These are phyloP conservation scores for Aythya baeri DNA, from an alignment of 2,113 vertebrate genomes.

Conservation along the genomic window DNA sequence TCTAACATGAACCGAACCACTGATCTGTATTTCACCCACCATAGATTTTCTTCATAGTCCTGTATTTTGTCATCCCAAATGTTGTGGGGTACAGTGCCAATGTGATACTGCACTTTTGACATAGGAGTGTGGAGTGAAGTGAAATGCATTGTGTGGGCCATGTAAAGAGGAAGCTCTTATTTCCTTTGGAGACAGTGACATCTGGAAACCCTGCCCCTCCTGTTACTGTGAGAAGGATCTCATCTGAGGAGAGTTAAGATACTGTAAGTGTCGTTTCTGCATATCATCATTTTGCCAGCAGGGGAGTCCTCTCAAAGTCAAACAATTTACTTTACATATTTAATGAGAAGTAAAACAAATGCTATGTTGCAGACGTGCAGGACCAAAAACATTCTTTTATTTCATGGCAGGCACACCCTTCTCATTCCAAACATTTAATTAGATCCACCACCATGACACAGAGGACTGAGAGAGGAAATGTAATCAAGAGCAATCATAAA, in stretches of 20 bases:
- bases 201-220: slow-evolving; percentile 6
- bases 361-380: not conserved
- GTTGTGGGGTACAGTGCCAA: not conserved
- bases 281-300: not conserved
- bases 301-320: not conserved
- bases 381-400: not conserved
- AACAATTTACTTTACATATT: not conserved
- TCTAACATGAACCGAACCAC: not conserved
- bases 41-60: slow-evolving; percentile 2
- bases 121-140: not conserved
- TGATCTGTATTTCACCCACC: slow-evolving; percentile 7
- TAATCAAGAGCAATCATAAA: not conserved
- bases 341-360: not conserved
- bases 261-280: not conserved
- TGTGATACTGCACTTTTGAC: not conserved
- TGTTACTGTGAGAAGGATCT: not conserved
- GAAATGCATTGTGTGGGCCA: not conserved
- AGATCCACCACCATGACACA: not conserved
- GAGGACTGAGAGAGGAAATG: not conserved
- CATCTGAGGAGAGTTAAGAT: not conserved
- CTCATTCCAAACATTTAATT: not conserved
- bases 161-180: slow-evolving; percentile 3
- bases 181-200: slow-evolving; percentile 36
- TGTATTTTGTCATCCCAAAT: not conserved
- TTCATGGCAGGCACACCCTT: not conserved